Percentiles rank a stretch among this genome's conserved stretches.
phyloP scores from a whole-genome alignment of 2,113 vertebrate genomes.

The Zeus faber region DNA sequence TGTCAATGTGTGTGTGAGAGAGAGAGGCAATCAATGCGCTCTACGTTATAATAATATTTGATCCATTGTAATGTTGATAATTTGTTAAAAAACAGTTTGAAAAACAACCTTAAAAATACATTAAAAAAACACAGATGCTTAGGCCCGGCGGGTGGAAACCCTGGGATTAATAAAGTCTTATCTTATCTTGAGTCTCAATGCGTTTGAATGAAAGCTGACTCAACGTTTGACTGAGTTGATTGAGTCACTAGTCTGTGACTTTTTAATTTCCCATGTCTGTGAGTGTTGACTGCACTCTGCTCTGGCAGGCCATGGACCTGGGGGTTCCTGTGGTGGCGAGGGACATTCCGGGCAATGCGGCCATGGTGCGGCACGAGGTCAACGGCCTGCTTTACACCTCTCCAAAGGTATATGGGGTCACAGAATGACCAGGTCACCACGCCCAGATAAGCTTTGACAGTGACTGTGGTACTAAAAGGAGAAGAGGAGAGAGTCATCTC shows the following conservation, averaged over 20 bases:
- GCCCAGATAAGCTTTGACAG: constrained; percentile 15
- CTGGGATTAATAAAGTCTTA: too few species aligned
- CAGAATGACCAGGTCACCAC: constrained; percentile 10
- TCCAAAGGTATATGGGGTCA: constrained; percentile 77
- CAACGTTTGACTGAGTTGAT: too few species aligned
- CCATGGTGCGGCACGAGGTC: constrained; percentile 78
- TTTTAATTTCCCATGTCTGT: neutral
- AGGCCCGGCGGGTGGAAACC: too few species aligned
- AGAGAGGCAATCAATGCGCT: too few species aligned
- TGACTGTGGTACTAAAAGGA: too few species aligned
- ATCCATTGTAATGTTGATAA: too few species aligned
- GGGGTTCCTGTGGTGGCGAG: constrained; percentile 83
- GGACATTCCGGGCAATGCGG: constrained; percentile 87
- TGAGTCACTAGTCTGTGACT: neutral
- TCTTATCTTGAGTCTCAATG: too few species aligned
- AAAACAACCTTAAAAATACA: too few species aligned
- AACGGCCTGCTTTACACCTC: constrained; percentile 86
- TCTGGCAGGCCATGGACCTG: constrained; percentile 89
- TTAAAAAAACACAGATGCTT: too few species aligned
- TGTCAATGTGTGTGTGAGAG: neutral
- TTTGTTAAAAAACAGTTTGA: too few species aligned
- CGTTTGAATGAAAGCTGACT: too few species aligned
- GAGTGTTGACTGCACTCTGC: constrained; percentile 14
- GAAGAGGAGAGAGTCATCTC: constrained; percentile 7
- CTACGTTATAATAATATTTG: too few species aligned